Evolutionary conservation across 37 sponge, comb jelly and placozoan species (phyloP).

Genomic region (Amphimedon queenslandica): DNA sequence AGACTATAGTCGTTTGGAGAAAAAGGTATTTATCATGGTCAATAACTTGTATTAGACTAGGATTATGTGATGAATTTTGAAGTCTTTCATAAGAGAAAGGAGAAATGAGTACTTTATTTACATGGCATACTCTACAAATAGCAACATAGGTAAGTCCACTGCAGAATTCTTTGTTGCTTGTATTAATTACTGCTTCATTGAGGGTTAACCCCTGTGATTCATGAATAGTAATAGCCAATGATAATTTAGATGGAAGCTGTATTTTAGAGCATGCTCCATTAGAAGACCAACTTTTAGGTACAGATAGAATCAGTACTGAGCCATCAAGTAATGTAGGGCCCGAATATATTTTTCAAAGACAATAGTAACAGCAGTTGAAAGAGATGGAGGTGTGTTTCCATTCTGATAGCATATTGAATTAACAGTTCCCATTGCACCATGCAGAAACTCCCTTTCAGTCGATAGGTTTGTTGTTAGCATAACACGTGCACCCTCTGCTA

Average conservation of each 20-base stretch:
- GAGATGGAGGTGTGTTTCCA: constrained; percentile 17
- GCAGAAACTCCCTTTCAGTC: constrained; percentile 24
- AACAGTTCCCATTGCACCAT: constrained; percentile 35
- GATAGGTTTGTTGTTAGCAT: constrained; percentile 35
- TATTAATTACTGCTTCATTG: constrained; percentile 27
- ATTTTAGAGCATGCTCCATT: neutral
- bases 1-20: too few species aligned
- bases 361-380: constrained; percentile 15
- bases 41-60: too few species aligned
- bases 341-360: constrained; percentile 25
- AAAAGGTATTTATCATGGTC: too few species aligned
- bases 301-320: constrained; percentile 27
- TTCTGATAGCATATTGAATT: constrained; percentile 16
- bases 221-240: constrained; percentile 38
- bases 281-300: constrained; percentile 14
- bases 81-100: too few species aligned
- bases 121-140: constrained; percentile 20
- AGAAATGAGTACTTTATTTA: too few species aligned
- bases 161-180: constrained; percentile 28
- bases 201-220: constrained; percentile 33
- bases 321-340: constrained; percentile 44
- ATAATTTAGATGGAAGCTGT: constrained; percentile 25
- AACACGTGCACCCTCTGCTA: constrained; percentile 24
- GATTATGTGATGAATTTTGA: too few species aligned
- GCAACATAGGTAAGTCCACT: constrained; percentile 29